phyloP scores from a whole-genome alignment of 2,888 invertebrate genomes.

The Limnephilus rhombicus region DNA sequence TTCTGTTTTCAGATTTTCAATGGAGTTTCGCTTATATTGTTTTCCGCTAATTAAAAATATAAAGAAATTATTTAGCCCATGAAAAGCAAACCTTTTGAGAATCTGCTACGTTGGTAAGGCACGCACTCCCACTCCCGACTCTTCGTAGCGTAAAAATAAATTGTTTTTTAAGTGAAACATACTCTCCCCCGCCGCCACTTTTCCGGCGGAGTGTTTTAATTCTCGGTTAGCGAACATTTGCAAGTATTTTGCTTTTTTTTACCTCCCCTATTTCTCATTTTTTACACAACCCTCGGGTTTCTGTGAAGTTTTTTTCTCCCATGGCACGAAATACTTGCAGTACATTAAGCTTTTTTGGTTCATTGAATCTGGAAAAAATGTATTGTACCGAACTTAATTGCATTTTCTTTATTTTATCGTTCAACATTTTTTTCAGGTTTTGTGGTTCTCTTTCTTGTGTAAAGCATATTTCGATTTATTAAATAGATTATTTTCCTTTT shows the following conservation, averaged over 20 bases:
- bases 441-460: neutral
- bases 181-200: constrained; percentile 56
- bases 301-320: neutral
- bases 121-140: neutral
- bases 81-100: constrained; percentile 4
- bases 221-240: constrained; percentile 54
- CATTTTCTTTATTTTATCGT: too few species aligned
- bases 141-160: constrained; percentile 63
- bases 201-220: constrained; percentile 60
- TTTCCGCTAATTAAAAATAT: too few species aligned
- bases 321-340: neutral
- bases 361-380: constrained; percentile 26
- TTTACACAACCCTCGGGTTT: neutral
- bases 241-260: constrained; percentile 41
- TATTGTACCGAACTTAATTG: too few species aligned
- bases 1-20: too few species aligned
- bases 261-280: constrained; percentile 2
- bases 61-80: too few species aligned
- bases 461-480: neutral
- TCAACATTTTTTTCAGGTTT: neutral
- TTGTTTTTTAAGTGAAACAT: constrained; percentile 66
- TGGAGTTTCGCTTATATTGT: too few species aligned
- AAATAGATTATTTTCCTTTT: too few species aligned
- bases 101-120: neutral
- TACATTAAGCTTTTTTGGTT: constrained; percentile 10